Conservation (phyloP, 2,888 invertebrate species). For the Anthoptus insignis region DNA sequence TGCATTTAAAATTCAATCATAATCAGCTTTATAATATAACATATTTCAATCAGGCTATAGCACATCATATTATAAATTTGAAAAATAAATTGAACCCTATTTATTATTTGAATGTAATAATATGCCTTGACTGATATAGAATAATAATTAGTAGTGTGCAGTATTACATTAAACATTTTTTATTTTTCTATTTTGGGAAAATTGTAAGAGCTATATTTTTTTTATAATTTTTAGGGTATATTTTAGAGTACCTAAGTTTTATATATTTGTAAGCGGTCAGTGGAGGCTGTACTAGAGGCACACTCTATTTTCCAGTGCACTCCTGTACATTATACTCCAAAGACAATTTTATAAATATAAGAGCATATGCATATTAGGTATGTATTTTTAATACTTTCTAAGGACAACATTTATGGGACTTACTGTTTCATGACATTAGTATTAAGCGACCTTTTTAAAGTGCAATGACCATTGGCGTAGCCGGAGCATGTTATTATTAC, state of each 20-base stretch:
- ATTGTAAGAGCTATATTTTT: conserved; percentile 78
- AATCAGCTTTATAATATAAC: conserved; percentile 58
- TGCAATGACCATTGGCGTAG: conserved; percentile 83
- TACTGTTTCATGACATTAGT: conserved; percentile 61
- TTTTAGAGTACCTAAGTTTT: conserved; percentile 62
- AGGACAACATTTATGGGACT: conserved; percentile 60
- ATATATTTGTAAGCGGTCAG: conserved; percentile 60
- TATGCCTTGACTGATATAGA: conserved; percentile 82
- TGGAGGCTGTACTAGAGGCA: conserved; percentile 61
- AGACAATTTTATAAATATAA: conserved; percentile 58
- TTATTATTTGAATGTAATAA: conserved; percentile 69
- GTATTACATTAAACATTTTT: conserved; percentile 82
- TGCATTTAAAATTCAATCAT: conserved; percentile 59
- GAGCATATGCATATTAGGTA: conserved; percentile 53
- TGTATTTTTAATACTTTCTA: conserved; percentile 63
- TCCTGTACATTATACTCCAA: conserved; percentile 68
- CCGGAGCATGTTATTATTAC: conserved; percentile 74
- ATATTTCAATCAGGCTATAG: conserved; percentile 58
- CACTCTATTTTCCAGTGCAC: conserved; percentile 64
- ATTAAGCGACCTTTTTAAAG: conserved; percentile 67
- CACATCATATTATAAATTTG: conserved; percentile 58
- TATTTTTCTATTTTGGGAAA: conserved; percentile 77
- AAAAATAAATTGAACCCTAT: conserved; percentile 59
- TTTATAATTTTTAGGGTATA: conserved; percentile 70
- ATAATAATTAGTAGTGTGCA: conserved; percentile 76